These are phyloP conservation scores for Priocnemis perturbator DNA, from an alignment of 2,888 invertebrate genomes.

Conservation along the genomic window DNA sequence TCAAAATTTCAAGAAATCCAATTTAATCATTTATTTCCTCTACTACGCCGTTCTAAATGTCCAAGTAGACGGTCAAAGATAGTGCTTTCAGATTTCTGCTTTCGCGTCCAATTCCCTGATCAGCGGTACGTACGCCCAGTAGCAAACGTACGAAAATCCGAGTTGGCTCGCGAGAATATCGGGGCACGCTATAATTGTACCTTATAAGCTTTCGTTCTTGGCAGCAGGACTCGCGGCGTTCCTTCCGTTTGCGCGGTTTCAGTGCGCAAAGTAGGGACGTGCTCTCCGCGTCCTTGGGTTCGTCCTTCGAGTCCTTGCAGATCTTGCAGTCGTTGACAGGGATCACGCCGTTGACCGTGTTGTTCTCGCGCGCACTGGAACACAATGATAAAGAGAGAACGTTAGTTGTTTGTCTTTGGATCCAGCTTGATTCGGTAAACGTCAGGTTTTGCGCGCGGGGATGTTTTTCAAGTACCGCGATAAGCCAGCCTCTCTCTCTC, in stretches of 20 bases:
- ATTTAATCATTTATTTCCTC: too few relatives aligned
- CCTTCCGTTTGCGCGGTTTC: conserved; percentile 79
- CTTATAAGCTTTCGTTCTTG: conserved; percentile 72
- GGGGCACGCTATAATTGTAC: conserved; percentile 47
- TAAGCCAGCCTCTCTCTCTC: too few relatives aligned
- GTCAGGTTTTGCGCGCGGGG: too few relatives aligned
- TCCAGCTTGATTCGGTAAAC: too few relatives aligned
- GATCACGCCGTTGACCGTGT: conserved; percentile 64
- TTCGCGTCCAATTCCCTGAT: too few relatives aligned
- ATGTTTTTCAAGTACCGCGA: too few relatives aligned
- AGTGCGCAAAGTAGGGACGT: conserved; percentile 79
- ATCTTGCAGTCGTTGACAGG: conserved; percentile 66
- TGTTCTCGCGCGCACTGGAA: conserved; percentile 67
- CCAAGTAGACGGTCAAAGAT: too few relatives aligned
- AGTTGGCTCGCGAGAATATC: too few relatives aligned
- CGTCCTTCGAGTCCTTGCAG: conserved; percentile 70
- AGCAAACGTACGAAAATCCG: conserved; percentile 14
- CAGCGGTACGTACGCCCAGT: too few relatives aligned
- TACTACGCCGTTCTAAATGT: too few relatives aligned
- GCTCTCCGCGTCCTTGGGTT: conserved; percentile 76
- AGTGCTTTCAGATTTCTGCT: too few relatives aligned
- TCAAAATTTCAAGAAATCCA: too few relatives aligned
- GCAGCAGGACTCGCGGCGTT: conserved; percentile 79
- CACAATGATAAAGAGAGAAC: conserved; percentile 15
- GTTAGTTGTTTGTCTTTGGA: background rate